A percentile compares a stretch with the other conserved stretches of the same genome.
These are phyloP conservation scores for Zele albiditarsus DNA, from an alignment of 2,888 invertebrate species.

Conservation along the genomic window DNA sequence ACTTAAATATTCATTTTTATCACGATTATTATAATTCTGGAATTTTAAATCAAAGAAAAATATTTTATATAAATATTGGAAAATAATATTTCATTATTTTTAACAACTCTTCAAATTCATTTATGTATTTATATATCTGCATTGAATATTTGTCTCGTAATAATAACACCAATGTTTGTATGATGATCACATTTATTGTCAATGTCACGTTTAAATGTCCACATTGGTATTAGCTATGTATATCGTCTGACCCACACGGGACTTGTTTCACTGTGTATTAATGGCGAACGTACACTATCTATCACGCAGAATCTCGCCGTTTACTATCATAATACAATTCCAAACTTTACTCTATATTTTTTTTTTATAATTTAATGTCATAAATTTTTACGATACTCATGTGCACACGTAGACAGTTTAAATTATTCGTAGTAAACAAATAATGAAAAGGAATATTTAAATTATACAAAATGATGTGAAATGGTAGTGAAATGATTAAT, in stretches of 20 bases:
- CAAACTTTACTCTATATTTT: background rate
- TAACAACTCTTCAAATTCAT: no score
- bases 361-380: background rate
- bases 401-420: background rate
- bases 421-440: background rate
- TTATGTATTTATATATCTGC: no score
- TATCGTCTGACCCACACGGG: constrained; percentile 3
- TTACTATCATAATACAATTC: background rate
- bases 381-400: background rate
- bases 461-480: background rate
- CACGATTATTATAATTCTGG: no score
- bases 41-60: no score
- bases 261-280: constrained; percentile 1
- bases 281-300: background rate
- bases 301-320: background rate
- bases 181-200: background rate
- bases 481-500: background rate
- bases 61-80: no score
- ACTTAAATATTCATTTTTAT: no score
- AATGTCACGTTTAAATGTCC: background rate
- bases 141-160: background rate
- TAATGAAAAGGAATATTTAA: background rate
- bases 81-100: no score
- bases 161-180: background rate
- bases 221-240: background rate